These are phyloP conservation scores for Halocaridina rubra DNA, from an alignment of 2,888 invertebrate genomes.

Conservation along the genomic window DNA sequence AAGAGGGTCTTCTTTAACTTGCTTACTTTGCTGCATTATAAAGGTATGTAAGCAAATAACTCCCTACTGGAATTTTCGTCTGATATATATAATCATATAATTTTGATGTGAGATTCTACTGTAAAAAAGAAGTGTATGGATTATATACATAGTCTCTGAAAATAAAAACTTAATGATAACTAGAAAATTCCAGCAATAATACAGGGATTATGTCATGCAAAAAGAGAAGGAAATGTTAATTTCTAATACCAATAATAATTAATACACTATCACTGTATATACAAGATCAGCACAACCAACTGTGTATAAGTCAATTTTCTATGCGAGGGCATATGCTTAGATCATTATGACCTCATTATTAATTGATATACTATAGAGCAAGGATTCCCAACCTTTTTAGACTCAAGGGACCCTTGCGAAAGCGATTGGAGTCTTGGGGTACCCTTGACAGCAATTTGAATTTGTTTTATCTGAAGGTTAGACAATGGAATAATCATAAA, in stretches of 20 bases:
- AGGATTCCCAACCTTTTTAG: neutral
- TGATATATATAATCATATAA: neutral
- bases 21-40: too few relatives aligned
- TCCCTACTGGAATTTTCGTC: slow-evolving; percentile 12
- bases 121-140: neutral
- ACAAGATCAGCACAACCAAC: slow-evolving; percentile 1
- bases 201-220: slow-evolving; percentile 28
- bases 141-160: neutral
- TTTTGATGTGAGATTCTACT: neutral
- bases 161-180: too few relatives aligned
- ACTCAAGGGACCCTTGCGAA: neutral
- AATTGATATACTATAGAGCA: neutral
- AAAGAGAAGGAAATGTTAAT: neutral
- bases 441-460: too few relatives aligned
- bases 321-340: neutral
- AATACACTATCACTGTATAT: neutral
- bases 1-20: neutral
- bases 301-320: neutral
- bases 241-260: too few relatives aligned
- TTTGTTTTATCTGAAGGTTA: too few relatives aligned
- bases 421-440: too few relatives aligned
- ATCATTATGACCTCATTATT: neutral
- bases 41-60: too few relatives aligned
- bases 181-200: slow-evolving; percentile 25
- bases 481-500: too few relatives aligned